phyloP scores from a whole-genome alignment of 2,113 vertebrate species.

The Corythaeola cristata region DNA sequence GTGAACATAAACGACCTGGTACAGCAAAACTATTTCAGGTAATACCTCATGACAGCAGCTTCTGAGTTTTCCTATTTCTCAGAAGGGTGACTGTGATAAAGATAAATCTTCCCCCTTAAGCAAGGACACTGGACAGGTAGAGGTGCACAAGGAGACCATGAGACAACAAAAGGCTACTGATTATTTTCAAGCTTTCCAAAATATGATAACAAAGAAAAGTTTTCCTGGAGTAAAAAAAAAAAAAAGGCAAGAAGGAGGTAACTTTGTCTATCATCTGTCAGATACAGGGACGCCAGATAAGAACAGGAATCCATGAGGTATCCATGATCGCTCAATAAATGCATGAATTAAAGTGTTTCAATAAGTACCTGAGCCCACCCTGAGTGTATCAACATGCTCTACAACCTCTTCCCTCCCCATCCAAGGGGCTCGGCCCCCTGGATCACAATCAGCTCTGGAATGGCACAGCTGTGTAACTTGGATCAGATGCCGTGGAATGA shows the following conservation, averaged over 20 bases:
- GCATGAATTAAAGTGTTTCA: not conserved
- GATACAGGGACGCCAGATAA: not conserved
- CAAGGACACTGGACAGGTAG: not conserved
- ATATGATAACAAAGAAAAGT: not conserved
- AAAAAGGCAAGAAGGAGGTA: not conserved
- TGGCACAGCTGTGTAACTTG: not conserved
- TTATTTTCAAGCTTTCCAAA: not conserved
- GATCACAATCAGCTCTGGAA: not conserved
- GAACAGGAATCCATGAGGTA: not conserved
- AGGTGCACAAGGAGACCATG: not conserved
- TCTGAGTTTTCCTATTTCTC: not conserved
- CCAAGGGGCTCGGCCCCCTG: not conserved
- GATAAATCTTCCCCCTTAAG: not conserved
- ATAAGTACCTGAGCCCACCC: not conserved
- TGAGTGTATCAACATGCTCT: not conserved
- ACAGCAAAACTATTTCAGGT: not conserved
- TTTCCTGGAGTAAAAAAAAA: not conserved
- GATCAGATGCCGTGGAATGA: not conserved
- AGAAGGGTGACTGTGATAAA: not conserved
- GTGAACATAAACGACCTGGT: not conserved
- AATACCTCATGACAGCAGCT: not conserved
- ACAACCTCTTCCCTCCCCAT: not conserved
- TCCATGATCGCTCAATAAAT: not conserved
- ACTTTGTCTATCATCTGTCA: not conserved
- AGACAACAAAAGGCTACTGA: not conserved